Evolutionary conservation across 2,797 vertebrate species (phyloP), one percentile per base, ranked within the genome.

Genomic region (Nasua narica): DNA sequence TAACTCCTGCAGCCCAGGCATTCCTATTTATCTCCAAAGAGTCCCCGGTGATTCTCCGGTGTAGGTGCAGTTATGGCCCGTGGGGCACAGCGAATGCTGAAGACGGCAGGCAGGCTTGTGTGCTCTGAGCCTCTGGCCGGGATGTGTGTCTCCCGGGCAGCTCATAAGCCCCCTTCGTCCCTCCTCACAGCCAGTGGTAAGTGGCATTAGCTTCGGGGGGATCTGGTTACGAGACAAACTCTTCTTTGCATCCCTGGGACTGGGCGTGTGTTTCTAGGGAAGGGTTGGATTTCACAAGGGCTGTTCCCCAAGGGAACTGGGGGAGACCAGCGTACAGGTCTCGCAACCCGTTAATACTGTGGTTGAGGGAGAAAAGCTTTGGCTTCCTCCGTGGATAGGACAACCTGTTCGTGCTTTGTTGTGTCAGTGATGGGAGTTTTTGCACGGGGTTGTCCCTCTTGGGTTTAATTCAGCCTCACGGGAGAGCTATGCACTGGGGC

Each of bases 41-140:
- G 69, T 18, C 35, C 58, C 43, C 18, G 46, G 48, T 82, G 35
- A 72, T 65, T 86, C 23, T 56, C 16, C n/a, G 25, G 74, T 79
- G 62, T 40, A 23, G 0, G 14, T 1, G 9, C 74, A 27, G 6
- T 29, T 14, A 1, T 14, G 18, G 37, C 48, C 5, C 2, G 3
- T 16, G n/a, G 62, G 46, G 27, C 35, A 6, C 19, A 23, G 10
- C 2, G 48, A 58, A 15, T 5, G 27, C 2, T 27, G 65, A 14
- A 83, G 54, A 19, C 14, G 2, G 29, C 46, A 0, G 0, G 18
- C 0, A 1, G 18, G 60, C 46, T 83, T 1, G 2, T 40, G 43
- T 77, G n/a, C 25, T 62, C n/a, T 60, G 43, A 46, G 72, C 46
- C 46, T 52, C n/a, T 58, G 52, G 46, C 35, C 12, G 29, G 62